These are phyloP conservation scores for Oncorhynchus masou DNA, from an alignment of 2,113 vertebrate genomes.

Conservation along the genomic window DNA sequence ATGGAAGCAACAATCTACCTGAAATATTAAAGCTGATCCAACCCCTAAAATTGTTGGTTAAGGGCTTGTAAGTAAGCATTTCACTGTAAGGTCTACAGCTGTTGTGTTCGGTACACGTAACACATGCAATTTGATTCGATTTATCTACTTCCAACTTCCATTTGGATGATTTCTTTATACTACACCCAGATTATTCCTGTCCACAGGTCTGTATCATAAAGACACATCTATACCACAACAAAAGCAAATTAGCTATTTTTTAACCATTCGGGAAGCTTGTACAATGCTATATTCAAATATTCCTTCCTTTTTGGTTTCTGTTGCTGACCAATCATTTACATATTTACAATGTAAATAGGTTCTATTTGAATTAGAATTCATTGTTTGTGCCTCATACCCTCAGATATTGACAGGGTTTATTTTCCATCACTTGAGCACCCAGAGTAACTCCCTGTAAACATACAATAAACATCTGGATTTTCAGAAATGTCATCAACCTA, in stretches of 20 bases:
- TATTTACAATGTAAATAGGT: background rate
- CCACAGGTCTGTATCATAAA: background rate
- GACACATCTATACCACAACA: background rate
- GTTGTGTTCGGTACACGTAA: too few species aligned
- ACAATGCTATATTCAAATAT: background rate
- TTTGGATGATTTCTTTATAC: conserved; percentile 51
- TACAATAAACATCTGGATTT: background rate
- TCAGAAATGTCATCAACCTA: background rate
- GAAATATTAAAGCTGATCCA: too few species aligned
- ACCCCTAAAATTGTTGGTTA: too few species aligned
- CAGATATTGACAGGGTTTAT: background rate
- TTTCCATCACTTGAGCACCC: background rate
- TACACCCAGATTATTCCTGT: conserved; percentile 44
- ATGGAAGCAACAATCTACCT: too few species aligned
- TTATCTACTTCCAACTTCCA: background rate
- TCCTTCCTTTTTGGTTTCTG: background rate
- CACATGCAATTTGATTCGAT: too few species aligned
- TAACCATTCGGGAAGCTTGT: background rate
- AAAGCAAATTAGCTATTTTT: background rate
- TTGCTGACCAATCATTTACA: background rate
- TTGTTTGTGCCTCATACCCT: background rate
- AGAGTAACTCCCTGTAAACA: background rate
- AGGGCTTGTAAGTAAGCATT: too few species aligned
- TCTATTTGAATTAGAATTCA: background rate
- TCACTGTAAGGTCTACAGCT: too few species aligned